Base-by-base conservation (phyloP, 2,888 invertebrate genomes). In the Uloborus plumipes region DNA sequence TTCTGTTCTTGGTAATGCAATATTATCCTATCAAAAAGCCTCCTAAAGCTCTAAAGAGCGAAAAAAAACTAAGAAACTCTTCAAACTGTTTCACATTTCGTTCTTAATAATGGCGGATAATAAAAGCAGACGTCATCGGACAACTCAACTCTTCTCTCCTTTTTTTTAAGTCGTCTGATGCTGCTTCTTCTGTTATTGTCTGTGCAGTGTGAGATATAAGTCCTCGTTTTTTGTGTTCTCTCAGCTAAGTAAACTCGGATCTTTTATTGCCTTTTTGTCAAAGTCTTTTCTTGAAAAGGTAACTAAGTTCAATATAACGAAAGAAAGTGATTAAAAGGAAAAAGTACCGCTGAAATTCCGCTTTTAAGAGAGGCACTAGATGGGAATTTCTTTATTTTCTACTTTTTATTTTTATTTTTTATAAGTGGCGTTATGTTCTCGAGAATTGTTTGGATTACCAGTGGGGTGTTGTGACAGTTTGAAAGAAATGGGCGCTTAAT, bases 211-310 rank as follows among this genome's bases (percentile, higher is more conserved):
- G 69, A 69, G 74, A 74, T 74, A 74, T 69, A 74, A 67, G 74
- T 80, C 55, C 20, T 79, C 26, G 73, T 72, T 79, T 77, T 77
- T 62, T 80, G 62, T 70, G 51, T 69, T 64, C 80, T 80, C 70
- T 80, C 58, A 69, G 64, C 80, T 80, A 80, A 80, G 80, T 80
- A 80, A 80, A 80, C 80, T 80, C 26, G 70, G 26, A 49, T 64
- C 80, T 79, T 80, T 80, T 80, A 80, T 80, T 80, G 74, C 80
- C 80, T 80, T 80, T 80, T 80, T 80, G 80, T 80, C 80, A 80
- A 70, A 80, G 70, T 69, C 74, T 58, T 80, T 80, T 80, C 74
- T 74, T 80, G 80, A 80, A 80, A 80, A 80, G 80, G 80, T 80
- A 80, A 80, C 80, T 80, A 80, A 80, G 80, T 80, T 74, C 80